Base-by-base conservation (phyloP, 2,888 invertebrate genomes). In the Argynnis bischoffii region DNA sequence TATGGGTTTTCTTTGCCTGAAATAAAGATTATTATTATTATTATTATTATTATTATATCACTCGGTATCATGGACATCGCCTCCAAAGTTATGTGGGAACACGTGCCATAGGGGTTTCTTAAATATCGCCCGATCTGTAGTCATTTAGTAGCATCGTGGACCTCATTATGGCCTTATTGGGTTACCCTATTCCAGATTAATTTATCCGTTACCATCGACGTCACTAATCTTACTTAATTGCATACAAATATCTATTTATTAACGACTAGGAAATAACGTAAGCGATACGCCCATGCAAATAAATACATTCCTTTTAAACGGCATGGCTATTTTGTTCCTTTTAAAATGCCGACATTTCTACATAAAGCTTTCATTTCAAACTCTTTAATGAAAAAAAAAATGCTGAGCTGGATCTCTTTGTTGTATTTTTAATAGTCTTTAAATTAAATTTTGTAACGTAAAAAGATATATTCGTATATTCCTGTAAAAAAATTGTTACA, bases 51-150 rank as follows among this genome's bases (percentile, higher is more conserved):
- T n/a, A n/a, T n/a, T n/a, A n/a, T 81, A 74, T 74, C 70, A 69
- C 46, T 15, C 55, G 31, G 60, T 66, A 66, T 67, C 70, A 51
- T 61, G 60, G 60, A 64, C 67, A 59, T 63, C 75, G 73, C 74
- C 71, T 48, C 70, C 77, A 86, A 85, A 90, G 75, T 89, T 87
- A 87, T 88, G 88, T 90, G 89, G 83, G 90, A 89, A 88, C 75
- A 78, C 72, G 76, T 74, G 73, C 77, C 78, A 11, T 41, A 11
- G 35, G 8, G 74, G 70, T 70, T 71, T 64, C 66, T 63, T 66
- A 55, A 70, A 71, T 71, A 69, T 73, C 64, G 54, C n/a, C 57
- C 63, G 55, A 69, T 67, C 59, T 41, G 18, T 16, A 64, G 66
- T 70, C 70, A 69, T 70, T 70, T 70, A 70, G 68, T 69, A 61